These are phyloP conservation scores for Tachina fera DNA, from an alignment of 2,888 invertebrate species.

Conservation along the genomic window DNA sequence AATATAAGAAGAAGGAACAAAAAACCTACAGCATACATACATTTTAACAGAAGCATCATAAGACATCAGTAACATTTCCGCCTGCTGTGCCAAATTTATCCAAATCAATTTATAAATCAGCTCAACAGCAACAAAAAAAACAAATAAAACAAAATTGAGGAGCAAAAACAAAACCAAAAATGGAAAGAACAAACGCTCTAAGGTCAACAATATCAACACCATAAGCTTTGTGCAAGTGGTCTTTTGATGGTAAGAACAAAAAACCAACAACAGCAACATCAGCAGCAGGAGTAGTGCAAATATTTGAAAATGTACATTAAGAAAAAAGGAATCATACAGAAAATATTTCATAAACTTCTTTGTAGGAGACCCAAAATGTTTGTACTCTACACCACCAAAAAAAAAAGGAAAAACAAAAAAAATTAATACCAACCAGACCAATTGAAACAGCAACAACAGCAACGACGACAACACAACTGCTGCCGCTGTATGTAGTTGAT, in stretches of 20 bases:
- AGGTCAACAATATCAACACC: conserved; percentile 78
- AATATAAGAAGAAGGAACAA: not conserved
- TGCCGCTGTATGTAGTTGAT: conserved; percentile 4
- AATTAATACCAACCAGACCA: conserved; percentile 66
- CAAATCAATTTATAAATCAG: conserved; percentile 82
- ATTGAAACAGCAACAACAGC: conserved; percentile 60
- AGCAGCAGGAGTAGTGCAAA: conserved; percentile 71
- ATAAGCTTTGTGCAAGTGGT: conserved; percentile 59
- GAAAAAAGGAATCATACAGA: conserved; percentile 39
- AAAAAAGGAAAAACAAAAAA: conserved; percentile 14
- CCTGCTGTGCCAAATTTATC: conserved; percentile 81
- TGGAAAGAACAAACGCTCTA: conserved; percentile 75
- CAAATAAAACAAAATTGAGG: conserved; percentile 29
- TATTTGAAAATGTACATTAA: conserved; percentile 28
- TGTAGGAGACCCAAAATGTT: conserved; percentile 63
- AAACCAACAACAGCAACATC: conserved; percentile 64
- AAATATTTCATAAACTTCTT: conserved; percentile 59
- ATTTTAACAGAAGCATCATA: conserved; percentile 72
- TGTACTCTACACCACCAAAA: conserved; percentile 64
- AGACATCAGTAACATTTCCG: conserved; percentile 74
- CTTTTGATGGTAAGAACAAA: conserved; percentile 29
- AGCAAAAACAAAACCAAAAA: conserved; percentile 10
- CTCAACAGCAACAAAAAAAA: conserved; percentile 70
- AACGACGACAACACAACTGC: conserved; percentile 33
- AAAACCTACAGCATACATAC: conserved; percentile 13